Evolutionary conservation across 2,113 vertebrate genomes (phyloP), one percentile per base, ranked within the genome.

Genomic region (Xyrauchen texanus): DNA sequence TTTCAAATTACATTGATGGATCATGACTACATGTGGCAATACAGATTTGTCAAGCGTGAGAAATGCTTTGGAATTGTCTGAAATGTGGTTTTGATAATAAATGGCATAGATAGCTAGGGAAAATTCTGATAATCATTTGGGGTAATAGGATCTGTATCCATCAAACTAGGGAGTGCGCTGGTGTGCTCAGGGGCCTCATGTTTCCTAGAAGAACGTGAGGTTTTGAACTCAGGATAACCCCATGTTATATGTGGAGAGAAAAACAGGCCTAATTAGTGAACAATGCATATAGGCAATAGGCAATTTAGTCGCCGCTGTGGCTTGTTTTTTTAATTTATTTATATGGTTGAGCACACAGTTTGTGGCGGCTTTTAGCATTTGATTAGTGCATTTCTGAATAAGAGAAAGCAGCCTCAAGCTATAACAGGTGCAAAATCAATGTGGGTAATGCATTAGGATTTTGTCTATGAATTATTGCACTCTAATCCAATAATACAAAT

Each of bases 1-100:
- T 91, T 85, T 91, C 87, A 88, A 90, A 92, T 92, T 89, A 90
- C 89, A 85, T 81, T 92, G 90, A 92, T 86, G 86, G 86, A 90
- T 91, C 83, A 42, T 82, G 86, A 86, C 85, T 70, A 87, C 81
- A 85, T 76, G 65, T 87, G 86, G 87, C 78, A 87, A 88, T 91
- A 88, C 85, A 70, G 86, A 92, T 92, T 89, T 69, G 76, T 80
- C 76, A 81, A 81, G 88, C 81, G 79, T 86, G 74, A 82, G 65
- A 46, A 82, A 87, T 83, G 81, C 82, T 71, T 83, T 78, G 80
- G 57, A 69, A 85, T 82, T 82, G 82, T 86, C 82, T 87, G 74
- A 86, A 62, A 75, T 84, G 81, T 68, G 76, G 76, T 88, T 91
- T 83, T 81, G 84, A 79, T 84, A 90, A 90, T 82, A 82, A 85